A percentile compares a stretch with the other conserved stretches of the same genome.
Conservation (phyloP, 2,888 invertebrate genomes). For the Drosophila longiperda region DNA sequence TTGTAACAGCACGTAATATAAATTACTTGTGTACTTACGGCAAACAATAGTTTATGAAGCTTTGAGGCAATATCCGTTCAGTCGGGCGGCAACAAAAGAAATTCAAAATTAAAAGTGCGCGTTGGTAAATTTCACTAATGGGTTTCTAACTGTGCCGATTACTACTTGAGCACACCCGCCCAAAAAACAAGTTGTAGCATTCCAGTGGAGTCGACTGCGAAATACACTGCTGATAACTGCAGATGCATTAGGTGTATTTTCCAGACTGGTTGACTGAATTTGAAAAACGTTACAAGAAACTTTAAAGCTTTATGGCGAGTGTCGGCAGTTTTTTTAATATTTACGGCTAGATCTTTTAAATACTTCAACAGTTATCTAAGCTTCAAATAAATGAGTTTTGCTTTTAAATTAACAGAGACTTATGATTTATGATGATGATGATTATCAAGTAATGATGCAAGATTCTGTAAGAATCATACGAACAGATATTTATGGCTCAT, state of each 20-base stretch:
- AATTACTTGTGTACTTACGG: constrained; percentile 18
- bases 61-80: constrained; percentile 68
- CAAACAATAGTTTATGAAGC: constrained; percentile 40
- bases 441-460: neutral
- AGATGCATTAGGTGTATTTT: no score
- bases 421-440: neutral
- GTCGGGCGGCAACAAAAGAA: constrained; percentile 21
- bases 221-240: neutral
- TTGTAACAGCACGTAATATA: neutral
- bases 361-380: neutral
- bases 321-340: no score
- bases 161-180: constrained; percentile 10
- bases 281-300: no score
- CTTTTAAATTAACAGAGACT: neutral
- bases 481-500: neutral
- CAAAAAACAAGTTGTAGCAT: neutral
- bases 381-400: neutral
- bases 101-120: constrained; percentile 59
- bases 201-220: neutral
- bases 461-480: neutral
- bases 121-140: constrained; percentile 66
- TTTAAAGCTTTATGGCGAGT: no score
- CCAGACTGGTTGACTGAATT: no score
- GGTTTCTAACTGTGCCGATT: constrained; percentile 35
- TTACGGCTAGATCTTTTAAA: no score